Evolutionary conservation across 1,140 invertebrate species (phyloP).

Genomic region (Solen grandis): DNA sequence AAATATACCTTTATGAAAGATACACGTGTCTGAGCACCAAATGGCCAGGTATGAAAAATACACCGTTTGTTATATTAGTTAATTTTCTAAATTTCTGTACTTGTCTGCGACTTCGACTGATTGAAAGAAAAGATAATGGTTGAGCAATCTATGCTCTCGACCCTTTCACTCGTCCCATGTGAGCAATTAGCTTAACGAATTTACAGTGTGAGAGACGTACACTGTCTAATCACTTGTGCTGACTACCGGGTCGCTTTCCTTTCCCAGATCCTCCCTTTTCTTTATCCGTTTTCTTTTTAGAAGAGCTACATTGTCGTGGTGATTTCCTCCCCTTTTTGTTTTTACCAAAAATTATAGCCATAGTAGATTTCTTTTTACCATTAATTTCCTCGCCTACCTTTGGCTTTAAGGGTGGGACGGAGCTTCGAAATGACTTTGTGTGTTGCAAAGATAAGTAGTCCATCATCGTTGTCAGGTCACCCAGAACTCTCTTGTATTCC

Average conservation of each 20-base stretch:
- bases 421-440: slow-evolving; percentile 67
- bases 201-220: no score
- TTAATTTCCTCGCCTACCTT: slow-evolving; percentile 35
- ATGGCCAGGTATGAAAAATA: no score
- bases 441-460: slow-evolving; percentile 65
- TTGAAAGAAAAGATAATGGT: no score
- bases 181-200: no score
- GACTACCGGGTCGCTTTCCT: slow-evolving; percentile 12
- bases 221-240: no score
- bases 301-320: not conserved
- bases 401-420: slow-evolving; percentile 60
- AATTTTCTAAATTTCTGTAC: no score
- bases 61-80: no score
- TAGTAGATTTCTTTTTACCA: slow-evolving; percentile 61
- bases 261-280: slow-evolving; percentile 19
- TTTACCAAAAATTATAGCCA: slow-evolving; percentile 70
- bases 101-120: no score
- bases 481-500: slow-evolving; percentile 58
- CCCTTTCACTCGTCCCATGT: no score
- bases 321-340: slow-evolving; percentile 52
- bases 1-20: no score
- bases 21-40: no score
- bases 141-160: no score
- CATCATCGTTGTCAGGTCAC: slow-evolving; percentile 62
- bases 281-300: slow-evolving; percentile 44